These are phyloP conservation scores for Dinomys branickii DNA, from an alignment of 2,113 vertebrate genomes.

Conservation along the genomic window DNA sequence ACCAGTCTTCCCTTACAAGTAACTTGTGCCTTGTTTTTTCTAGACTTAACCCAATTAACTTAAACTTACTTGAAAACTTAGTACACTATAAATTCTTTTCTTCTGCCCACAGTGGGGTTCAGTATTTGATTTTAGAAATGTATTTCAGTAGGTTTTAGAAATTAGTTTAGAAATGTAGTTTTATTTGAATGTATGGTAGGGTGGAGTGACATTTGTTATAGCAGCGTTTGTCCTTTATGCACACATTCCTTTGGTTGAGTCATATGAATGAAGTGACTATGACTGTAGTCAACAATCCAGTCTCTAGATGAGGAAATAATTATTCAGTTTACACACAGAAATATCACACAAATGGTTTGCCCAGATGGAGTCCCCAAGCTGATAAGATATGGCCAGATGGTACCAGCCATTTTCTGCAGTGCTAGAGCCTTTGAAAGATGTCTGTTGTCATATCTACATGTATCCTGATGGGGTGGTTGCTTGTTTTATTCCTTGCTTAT, in stretches of 20 bases:
- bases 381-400: background rate
- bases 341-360: background rate
- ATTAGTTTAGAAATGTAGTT: background rate
- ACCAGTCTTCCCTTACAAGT: background rate
- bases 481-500: background rate
- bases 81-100: background rate
- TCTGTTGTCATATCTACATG: background rate
- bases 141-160: background rate
- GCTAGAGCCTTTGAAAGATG: background rate
- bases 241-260: background rate
- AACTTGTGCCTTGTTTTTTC: background rate
- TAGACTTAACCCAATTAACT: background rate
- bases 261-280: slow-evolving; percentile 33
- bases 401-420: background rate
- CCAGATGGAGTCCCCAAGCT: background rate
- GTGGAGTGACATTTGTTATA: background rate
- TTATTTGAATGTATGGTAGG: background rate
- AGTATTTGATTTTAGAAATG: no score
- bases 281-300: background rate
- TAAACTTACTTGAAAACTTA: background rate
- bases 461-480: background rate
- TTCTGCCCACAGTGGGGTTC: background rate
- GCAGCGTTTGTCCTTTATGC: background rate
- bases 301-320: background rate
- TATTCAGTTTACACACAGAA: background rate